Base-by-base conservation (phyloP, 2,797 vertebrate species). In the Rhinella marina region DNA sequence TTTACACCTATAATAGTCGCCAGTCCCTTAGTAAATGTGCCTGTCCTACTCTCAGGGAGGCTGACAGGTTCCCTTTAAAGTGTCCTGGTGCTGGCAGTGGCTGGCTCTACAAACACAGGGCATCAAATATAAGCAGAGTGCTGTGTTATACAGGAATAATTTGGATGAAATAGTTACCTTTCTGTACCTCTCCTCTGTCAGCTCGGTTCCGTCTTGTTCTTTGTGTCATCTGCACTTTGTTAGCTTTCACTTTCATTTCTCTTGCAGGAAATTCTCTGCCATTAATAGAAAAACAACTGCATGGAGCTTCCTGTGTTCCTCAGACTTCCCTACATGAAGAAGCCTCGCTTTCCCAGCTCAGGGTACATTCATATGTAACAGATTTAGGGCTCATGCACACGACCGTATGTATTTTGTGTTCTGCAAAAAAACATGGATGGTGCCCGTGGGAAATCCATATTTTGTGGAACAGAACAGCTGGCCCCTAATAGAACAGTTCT, bases 161-260 rank as follows among this genome's bases (percentile, higher is more conserved):
- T 25, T 0, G n/a, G 25, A 79, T 19, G 17, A 72, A 72, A 72
- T 48, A 1, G 17, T 73, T 0, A 50, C 17, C 7, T 75, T 3
- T 79, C 27, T 14, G 0, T 29, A 79, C 77, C 77, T 57, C 73
- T 50, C 3, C 16, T 19, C 54, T 0, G 25, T 8, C 25, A 27
- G 6, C 52, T 73, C 75, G 14, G 23, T 14, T 17, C 52, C 1
- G 4, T 27, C 7, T 13, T 79, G 25, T 19, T 27, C 23, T 29
- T 56, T 10, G 14, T 59, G 23, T 17, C 23, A 9, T 13, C 23
- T 56, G 76, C 77, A 75, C 17, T 73, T 23, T 23, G n/a, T n/a
- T 41, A 3, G 48, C 52, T 79, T 79, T 79, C 54, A 59, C 77
- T 79, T 79, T 79, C 77, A 79, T 59, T 79, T 79, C 52, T 56